phyloP scores from a whole-genome alignment of 2,888 invertebrate genomes.

The Acronicta psi region DNA sequence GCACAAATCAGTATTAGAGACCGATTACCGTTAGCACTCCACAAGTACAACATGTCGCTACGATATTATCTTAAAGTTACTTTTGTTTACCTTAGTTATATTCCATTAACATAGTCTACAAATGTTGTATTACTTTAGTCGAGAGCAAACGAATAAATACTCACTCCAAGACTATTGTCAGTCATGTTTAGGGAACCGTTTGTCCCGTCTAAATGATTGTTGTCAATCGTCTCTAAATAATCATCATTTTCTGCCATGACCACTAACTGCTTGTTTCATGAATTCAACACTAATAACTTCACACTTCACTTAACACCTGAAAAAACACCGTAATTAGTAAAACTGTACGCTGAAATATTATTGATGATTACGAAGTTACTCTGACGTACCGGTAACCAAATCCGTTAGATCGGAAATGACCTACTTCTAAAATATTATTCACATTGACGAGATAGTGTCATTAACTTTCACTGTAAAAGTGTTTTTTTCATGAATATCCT shows the following conservation, averaged over 20 bases:
- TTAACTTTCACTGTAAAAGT: slow-evolving; percentile 59
- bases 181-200: slow-evolving; percentile 89
- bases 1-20: slow-evolving; percentile 28
- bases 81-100: slow-evolving; percentile 2
- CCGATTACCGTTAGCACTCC: slow-evolving; percentile 53
- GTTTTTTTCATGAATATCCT: slow-evolving; percentile 65
- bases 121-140: slow-evolving; percentile 14
- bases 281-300: slow-evolving; percentile 63
- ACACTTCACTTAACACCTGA: slow-evolving; percentile 67
- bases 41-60: slow-evolving; percentile 33
- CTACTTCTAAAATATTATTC: slow-evolving; percentile 78
- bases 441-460: slow-evolving; percentile 57
- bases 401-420: slow-evolving; percentile 71
- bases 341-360: slow-evolving; percentile 46
- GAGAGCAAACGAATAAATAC: slow-evolving; percentile 53
- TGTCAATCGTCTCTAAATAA: slow-evolving; percentile 86
- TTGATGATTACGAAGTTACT: slow-evolving; percentile 64
- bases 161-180: slow-evolving; percentile 85
- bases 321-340: slow-evolving; percentile 56
- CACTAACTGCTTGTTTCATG: slow-evolving; percentile 70
- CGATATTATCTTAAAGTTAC: not conserved
- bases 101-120: slow-evolving; percentile 8
- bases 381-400: slow-evolving; percentile 88
- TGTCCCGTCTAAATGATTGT: slow-evolving; percentile 89
- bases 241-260: slow-evolving; percentile 88